Evolutionary conservation across 2,888 invertebrate species (phyloP).

Genomic region (Asteroscopus sphinx): DNA sequence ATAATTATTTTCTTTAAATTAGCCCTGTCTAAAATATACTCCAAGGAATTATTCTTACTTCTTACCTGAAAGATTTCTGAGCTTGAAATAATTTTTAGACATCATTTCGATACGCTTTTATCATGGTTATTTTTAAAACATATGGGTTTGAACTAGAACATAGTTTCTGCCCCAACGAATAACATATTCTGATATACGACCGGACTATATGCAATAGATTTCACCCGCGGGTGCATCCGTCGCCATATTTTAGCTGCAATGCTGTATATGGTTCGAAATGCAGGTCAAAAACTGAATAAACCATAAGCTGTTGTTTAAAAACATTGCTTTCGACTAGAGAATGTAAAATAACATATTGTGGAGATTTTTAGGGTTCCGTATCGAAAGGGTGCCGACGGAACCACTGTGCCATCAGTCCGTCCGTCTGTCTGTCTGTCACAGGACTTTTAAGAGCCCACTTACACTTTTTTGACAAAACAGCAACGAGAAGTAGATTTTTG

Average conservation of each 20-base stretch:
- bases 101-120: background rate
- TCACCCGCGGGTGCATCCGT: conserved; percentile 24
- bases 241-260: conserved; percentile 37
- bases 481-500: too few relatives aligned
- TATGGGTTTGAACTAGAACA: conserved; percentile 1
- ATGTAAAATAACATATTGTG: background rate
- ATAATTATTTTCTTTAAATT: too few relatives aligned
- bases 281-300: conserved; percentile 40
- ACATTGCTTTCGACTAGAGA: background rate
- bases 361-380: background rate
- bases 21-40: too few relatives aligned
- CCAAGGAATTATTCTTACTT: too few relatives aligned
- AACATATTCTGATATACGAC: conserved; percentile 39
- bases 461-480: too few relatives aligned
- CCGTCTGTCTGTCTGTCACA: too few relatives aligned
- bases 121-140: conserved; percentile 8
- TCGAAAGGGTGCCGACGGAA: background rate
- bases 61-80: background rate
- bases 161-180: conserved; percentile 13
- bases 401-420: too few relatives aligned
- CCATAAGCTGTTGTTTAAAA: conserved; percentile 9
- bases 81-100: background rate
- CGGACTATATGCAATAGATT: conserved; percentile 19
- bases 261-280: conserved; percentile 26
- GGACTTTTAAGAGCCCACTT: too few relatives aligned